Evolutionary conservation across 37 sponge, comb jelly and placozoan genomes (phyloP).

Genomic region (Haliclona indistincta): DNA sequence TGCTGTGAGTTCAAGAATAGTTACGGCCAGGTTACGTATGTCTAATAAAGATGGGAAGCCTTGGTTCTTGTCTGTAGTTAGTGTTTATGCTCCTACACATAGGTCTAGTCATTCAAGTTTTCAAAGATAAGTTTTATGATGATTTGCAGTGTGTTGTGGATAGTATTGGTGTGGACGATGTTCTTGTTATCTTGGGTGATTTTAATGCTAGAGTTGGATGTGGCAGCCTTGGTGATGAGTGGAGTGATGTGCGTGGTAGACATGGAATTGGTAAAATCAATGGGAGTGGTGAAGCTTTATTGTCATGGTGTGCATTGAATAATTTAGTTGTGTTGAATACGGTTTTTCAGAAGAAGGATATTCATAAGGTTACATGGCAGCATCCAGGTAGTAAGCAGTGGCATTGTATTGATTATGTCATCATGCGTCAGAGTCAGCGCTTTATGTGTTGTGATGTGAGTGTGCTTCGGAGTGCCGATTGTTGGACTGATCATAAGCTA

Average conservation of each 20-base stretch:
- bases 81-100: not conserved
- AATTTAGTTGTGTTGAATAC: not conserved
- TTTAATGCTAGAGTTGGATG: too few relatives aligned
- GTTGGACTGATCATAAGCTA: slow-evolving; percentile 7
- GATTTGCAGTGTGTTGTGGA: not conserved
- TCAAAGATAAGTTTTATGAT: not conserved
- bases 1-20: slow-evolving; percentile 18
- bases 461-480: not conserved
- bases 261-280: not conserved
- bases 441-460: not conserved
- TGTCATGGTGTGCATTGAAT: not conserved
- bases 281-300: not conserved
- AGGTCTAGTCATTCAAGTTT: not conserved
- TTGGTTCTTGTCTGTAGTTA: not conserved
- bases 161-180: not conserved
- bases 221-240: not conserved
- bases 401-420: slow-evolving; percentile 20
- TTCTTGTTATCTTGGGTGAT: not conserved
- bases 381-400: slow-evolving; percentile 13
- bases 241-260: not conserved
- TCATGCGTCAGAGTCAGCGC: not conserved
- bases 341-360: slow-evolving; percentile 1
- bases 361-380: slow-evolving; percentile 7
- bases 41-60: not conserved
- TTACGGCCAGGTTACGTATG: not conserved